Evolutionary conservation across 2,113 vertebrate genomes (phyloP).

Genomic region (Tricholaema leucomelas): DNA sequence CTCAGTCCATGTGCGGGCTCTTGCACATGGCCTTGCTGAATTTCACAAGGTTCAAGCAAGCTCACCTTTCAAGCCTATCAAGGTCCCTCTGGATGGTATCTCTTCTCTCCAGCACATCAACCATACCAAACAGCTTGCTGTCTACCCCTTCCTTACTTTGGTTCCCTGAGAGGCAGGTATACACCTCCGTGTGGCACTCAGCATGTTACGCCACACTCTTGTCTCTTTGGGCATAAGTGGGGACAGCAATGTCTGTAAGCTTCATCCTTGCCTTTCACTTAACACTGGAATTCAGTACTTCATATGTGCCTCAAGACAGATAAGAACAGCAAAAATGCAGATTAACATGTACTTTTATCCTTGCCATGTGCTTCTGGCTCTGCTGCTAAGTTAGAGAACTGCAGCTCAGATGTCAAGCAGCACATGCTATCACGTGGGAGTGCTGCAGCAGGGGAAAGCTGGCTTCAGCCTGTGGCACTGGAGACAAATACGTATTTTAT

Average conservation of each 20-base stretch:
- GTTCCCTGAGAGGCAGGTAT: not conserved
- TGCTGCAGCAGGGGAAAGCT: not conserved
- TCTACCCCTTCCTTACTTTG: not conserved
- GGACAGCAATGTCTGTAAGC: not conserved
- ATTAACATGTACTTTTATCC: not conserved
- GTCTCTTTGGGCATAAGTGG: not conserved
- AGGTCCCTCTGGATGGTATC: not conserved
- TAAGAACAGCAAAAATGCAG: not conserved
- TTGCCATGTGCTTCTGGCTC: not conserved
- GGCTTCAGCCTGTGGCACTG: not conserved
- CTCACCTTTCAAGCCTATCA: not conserved
- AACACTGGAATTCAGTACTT: not conserved
- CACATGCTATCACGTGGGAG: not conserved
- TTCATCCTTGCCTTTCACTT: not conserved
- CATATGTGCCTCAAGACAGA: not conserved
- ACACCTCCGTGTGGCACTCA: not conserved
- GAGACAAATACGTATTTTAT: not conserved
- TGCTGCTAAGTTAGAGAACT: not conserved
- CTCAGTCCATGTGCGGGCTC: not conserved
- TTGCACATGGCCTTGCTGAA: not conserved
- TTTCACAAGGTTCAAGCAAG: not conserved
- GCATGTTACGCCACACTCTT: not conserved
- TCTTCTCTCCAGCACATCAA: not conserved
- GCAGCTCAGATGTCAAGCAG: not conserved
- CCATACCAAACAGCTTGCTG: not conserved